phyloP scores from a whole-genome alignment of 2,113 vertebrate species.

The Oreochromis spilurus region DNA sequence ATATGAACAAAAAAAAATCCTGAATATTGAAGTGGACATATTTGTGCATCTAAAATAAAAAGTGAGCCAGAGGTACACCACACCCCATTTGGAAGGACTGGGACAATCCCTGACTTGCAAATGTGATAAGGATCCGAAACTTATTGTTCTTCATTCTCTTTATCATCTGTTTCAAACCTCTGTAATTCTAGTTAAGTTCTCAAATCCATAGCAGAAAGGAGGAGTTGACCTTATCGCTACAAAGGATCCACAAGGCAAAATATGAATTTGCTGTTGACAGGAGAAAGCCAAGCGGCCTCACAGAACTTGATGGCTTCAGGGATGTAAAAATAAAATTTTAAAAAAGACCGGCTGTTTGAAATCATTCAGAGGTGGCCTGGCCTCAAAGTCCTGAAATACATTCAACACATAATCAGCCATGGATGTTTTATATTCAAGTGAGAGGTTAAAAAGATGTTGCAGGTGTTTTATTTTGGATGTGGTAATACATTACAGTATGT shows the following conservation, averaged over 20 bases:
- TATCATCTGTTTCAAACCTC: conserved; percentile 32
- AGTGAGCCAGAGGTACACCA: neutral
- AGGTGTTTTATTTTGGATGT: conserved; percentile 28
- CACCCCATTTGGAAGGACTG: neutral
- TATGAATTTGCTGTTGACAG: conserved; percentile 12
- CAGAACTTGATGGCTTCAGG: conserved; percentile 23
- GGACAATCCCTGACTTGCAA: neutral
- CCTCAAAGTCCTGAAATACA: neutral
- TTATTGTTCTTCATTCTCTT: neutral
- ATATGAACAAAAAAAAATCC: neutral
- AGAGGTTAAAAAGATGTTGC: neutral
- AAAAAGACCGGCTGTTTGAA: neutral
- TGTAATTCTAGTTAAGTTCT: neutral
- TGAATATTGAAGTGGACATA: neutral
- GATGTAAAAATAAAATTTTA: neutral
- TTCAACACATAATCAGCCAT: conserved; percentile 4
- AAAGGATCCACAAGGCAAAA: neutral
- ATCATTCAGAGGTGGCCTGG: neutral
- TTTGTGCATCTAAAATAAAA: neutral
- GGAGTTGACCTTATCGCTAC: neutral
- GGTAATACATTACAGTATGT: neutral
- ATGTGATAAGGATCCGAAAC: neutral
- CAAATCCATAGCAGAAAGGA: conserved; percentile 12
- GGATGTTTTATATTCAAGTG: conserved; percentile 21
- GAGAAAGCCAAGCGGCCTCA: conserved; percentile 5